phyloP scores from a whole-genome alignment of 2,888 invertebrate species.

The Melieria crassipennis region DNA sequence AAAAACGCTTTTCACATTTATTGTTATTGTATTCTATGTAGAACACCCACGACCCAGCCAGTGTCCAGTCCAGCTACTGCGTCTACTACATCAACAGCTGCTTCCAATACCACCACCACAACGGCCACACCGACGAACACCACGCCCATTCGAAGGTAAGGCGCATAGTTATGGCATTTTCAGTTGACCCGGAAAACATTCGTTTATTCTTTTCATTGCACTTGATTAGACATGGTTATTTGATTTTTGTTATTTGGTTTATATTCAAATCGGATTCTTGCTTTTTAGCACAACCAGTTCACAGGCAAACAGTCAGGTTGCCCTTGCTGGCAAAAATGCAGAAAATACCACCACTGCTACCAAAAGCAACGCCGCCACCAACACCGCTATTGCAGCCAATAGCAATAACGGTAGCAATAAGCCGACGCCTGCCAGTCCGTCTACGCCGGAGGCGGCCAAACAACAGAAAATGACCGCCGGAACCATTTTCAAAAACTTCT shows the following conservation, averaged over 20 bases:
- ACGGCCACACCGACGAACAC: slow-evolving; percentile 53
- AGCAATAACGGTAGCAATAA: slow-evolving; percentile 46
- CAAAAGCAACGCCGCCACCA: slow-evolving; percentile 44
- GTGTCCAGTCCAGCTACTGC: slow-evolving; percentile 40
- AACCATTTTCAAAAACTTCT: slow-evolving; percentile 95
- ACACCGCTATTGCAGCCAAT: slow-evolving; percentile 38
- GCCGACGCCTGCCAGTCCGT: slow-evolving; percentile 39
- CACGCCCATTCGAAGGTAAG: slow-evolving; percentile 69
- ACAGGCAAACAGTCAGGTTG: slow-evolving; percentile 37
- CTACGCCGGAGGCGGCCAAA: slow-evolving; percentile 58
- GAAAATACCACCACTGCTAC: slow-evolving; percentile 39
- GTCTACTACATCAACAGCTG: slow-evolving; percentile 46
- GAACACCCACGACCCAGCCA: slow-evolving; percentile 56
- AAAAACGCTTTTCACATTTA: neutral
- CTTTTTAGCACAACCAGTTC: slow-evolving; percentile 40
- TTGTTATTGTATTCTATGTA: neutral
- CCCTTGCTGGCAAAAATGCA: slow-evolving; percentile 25
- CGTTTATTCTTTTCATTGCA: neutral
- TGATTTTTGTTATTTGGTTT: slow-evolving; percentile 34
- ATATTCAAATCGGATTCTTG: slow-evolving; percentile 29
- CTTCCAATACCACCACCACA: slow-evolving; percentile 47
- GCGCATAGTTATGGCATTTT: neutral
- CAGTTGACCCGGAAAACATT: neutral
- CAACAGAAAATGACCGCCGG: slow-evolving; percentile 84
- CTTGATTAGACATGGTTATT: neutral